Evolutionary conservation across 2,888 invertebrate species (phyloP), one percentile per base, ranked within the genome.

Genomic region (Drosophila multiciliata): DNA sequence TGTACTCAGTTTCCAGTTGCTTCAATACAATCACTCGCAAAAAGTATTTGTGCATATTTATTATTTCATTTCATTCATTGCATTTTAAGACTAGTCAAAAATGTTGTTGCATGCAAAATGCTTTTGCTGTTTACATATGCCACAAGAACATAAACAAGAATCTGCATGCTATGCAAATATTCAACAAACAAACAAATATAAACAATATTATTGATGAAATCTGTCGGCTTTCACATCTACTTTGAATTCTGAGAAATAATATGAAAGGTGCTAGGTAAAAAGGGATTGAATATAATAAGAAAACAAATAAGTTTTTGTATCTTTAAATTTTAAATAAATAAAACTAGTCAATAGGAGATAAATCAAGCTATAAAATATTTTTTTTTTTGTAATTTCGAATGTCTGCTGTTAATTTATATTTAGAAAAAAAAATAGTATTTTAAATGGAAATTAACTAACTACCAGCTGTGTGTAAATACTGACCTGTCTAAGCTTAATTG

Each of bases 1-100:
- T 89, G 90, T 86, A 87, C 83, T 88, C 90, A 81, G 78, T 83
- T 89, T 74, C 69, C 70, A 71, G 69, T 77, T 57, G 42, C 54
- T 52, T 32, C 4, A 48, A 29, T 50, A 36, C 15, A 29, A 15
- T 20, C 38, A 45, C 26, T 63, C 42, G 33, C 42, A 35, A 40
- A 40, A 36, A 40, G 12, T 33, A n/a, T 38, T 42, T 61, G 4
- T 53, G n/a, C n/a, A 53, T n/a, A 49, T 35, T 40, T 38, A 29
- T 40, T 8, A 32, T 52, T 49, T 59, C 1, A 15, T 57, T 23
- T 4, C 33, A 33, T 59, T 50, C 40, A 40, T 42, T 50, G 15
- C 48, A 26, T 66, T 54, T 26, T 29, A 17, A 23, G 57, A 59
- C 20, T 7, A 15, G 29, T 40, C 36, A n/a, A 17, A 60, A 20